Evolutionary conservation across 2,888 invertebrate species (phyloP), one percentile per base, ranked within the genome.

Genomic region (Allygus modestus): DNA sequence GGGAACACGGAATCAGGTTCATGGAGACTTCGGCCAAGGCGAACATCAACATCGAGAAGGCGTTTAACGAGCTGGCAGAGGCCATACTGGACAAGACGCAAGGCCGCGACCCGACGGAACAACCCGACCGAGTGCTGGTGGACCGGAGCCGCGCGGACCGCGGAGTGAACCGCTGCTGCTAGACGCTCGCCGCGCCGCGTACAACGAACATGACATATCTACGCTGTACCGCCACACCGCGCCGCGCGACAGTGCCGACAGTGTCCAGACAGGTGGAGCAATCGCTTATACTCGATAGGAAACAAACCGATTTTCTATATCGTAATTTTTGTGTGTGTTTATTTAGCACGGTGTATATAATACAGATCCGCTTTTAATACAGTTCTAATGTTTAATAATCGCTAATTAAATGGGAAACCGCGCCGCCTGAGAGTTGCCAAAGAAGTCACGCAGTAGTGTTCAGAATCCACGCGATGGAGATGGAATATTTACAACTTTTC

Each of bases 21-120:
- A 96, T 98, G 96, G 99, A 99, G 93, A 99, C 99, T 85, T 98
- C 98, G 87, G 99, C 99, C 86, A 99, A 99, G 92, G 96, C 97
- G 84, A 97, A 98, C 91, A 96, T 98, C 89, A 99, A 99, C 92
- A 98, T 99, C 89, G 98, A 98, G 90, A 94, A 95, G 90, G 98
- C 98, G 85, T 99, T 99, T 92, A 96, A 96, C 89, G 97, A 98
- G 92, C 92, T 98, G 90, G 97, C 98, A 82, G 97, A 97, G 92
- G 97, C 98, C 89, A 97, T 99, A 91, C 93, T 98, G 89, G 97
- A 97, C 91, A 98, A 98, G 93, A 95, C 96, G 86, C 94, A 96
- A 84, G 95, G 95, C 20, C 94, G 95, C 85, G 96, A 97, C 90
- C 94, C 95, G 87, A 94, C 95, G 51, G 96, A 97, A 90, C 94